Evolutionary conservation across 2,888 invertebrate species (phyloP).

Genomic region (Pseudanteris insignis): DNA sequence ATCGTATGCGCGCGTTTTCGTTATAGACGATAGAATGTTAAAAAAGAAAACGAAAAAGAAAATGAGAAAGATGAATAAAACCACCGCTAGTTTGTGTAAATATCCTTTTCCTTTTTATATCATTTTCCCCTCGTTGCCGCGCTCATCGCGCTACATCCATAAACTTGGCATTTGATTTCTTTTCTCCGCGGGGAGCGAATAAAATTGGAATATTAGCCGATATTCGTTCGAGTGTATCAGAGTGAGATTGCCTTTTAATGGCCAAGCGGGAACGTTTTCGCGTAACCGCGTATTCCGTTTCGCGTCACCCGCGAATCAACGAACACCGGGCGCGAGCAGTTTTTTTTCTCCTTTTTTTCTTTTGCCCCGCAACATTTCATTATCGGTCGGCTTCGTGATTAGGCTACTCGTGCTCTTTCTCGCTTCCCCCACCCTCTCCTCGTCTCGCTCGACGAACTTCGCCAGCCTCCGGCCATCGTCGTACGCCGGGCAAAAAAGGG

Average conservation of each 20-base stretch:
- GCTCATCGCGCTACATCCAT: conserved; percentile 10
- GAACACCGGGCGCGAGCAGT: too few relatives aligned
- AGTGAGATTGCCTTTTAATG: conserved; percentile 43
- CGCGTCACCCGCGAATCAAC: not conserved
- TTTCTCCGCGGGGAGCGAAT: conserved; percentile 39
- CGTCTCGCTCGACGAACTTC: not conserved
- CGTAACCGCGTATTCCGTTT: conserved; percentile 5
- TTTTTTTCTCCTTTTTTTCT: too few relatives aligned
- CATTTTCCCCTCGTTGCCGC: conserved; percentile 4
- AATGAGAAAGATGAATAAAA: too few relatives aligned
- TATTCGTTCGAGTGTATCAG: conserved; percentile 41
- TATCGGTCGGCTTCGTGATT: conserved; percentile 10
- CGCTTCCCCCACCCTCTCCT: too few relatives aligned
- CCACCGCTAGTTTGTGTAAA: conserved; percentile 12
- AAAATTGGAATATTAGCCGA: conserved; percentile 43
- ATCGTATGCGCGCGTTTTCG: conserved; percentile 5
- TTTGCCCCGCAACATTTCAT: conserved; percentile 4
- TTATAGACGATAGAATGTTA: conserved; percentile 1
- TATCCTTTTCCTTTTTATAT: conserved; percentile 8
- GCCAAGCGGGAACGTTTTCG: conserved; percentile 19
- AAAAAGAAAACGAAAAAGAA: too few relatives aligned
- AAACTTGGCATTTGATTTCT: conserved; percentile 38
- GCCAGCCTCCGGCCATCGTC: conserved; percentile 11
- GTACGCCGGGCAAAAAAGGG: conserved; percentile 1
- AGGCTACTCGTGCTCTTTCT: conserved; percentile 3